Evolutionary conservation across 2,113 vertebrate genomes (phyloP).

Genomic region (Piaya cayana): DNA sequence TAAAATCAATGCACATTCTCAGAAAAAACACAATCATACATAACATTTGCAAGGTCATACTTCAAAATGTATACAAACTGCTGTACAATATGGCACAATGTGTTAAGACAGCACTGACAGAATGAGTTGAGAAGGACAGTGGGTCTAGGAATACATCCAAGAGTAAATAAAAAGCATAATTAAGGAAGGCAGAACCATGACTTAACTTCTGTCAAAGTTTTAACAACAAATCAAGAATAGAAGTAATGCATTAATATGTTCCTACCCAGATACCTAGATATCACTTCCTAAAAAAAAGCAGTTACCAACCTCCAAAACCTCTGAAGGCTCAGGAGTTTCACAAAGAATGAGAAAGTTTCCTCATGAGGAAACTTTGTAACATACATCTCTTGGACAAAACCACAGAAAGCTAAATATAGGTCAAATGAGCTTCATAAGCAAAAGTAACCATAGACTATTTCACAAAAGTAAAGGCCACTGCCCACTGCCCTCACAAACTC

Average conservation of each 20-base stretch:
- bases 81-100: background rate
- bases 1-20: background rate
- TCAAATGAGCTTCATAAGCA: background rate
- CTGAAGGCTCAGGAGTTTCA: background rate
- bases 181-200: background rate
- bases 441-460: background rate
- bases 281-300: background rate
- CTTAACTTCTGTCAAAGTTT: background rate
- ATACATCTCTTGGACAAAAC: background rate
- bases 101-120: background rate
- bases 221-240: background rate
- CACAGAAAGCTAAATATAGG: background rate
- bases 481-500: background rate
- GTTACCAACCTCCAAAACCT: background rate
- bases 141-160: background rate
- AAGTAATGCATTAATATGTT: background rate
- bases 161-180: background rate
- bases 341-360: too few species aligned
- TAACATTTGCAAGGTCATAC: background rate
- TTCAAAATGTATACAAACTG: background rate
- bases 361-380: background rate
- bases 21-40: background rate
- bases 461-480: background rate
- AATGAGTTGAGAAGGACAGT: background rate
- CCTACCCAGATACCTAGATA: background rate